Percentiles rank a stretch among this genome's conserved stretches.
phyloP scores from a whole-genome alignment of 1,140 invertebrate genomes.

The Coenobita brevimanus region DNA sequence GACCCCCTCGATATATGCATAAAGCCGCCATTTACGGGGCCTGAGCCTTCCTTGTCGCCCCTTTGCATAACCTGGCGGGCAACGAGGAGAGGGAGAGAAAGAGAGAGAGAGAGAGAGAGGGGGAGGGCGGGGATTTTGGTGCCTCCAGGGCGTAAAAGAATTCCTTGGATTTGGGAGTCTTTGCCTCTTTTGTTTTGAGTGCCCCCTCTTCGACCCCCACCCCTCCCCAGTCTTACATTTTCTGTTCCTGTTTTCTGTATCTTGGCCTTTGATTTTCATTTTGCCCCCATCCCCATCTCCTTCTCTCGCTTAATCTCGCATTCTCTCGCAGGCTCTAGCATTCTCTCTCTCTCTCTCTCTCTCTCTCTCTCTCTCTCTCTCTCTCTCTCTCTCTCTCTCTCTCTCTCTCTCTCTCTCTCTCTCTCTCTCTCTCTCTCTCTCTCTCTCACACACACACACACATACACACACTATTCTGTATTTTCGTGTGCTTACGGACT shows the following conservation, averaged over 20 bases:
- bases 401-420: background rate
- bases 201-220: slow-evolving; percentile 1
- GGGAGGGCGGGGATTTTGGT: background rate
- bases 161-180: background rate
- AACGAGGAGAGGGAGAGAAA: too few relatives aligned
- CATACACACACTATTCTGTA: too few relatives aligned
- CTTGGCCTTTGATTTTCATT: background rate
- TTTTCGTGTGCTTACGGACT: background rate
- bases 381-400: background rate
- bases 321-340: background rate
- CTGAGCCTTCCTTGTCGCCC: too few relatives aligned
- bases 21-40: too few relatives aligned
- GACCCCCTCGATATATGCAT: too few relatives aligned
- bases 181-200: background rate
- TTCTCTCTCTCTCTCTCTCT: background rate
- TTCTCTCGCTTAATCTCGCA: background rate
- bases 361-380: slow-evolving; percentile 5
- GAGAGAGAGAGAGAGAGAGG: background rate
- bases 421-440: background rate
- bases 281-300: background rate
- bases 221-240: background rate
- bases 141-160: background rate
- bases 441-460: background rate
- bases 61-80: background rate
- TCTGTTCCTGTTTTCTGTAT: background rate